These are phyloP conservation scores for Amphipoea oculea DNA, from an alignment of 2,888 invertebrate species.

Conservation along the genomic window DNA sequence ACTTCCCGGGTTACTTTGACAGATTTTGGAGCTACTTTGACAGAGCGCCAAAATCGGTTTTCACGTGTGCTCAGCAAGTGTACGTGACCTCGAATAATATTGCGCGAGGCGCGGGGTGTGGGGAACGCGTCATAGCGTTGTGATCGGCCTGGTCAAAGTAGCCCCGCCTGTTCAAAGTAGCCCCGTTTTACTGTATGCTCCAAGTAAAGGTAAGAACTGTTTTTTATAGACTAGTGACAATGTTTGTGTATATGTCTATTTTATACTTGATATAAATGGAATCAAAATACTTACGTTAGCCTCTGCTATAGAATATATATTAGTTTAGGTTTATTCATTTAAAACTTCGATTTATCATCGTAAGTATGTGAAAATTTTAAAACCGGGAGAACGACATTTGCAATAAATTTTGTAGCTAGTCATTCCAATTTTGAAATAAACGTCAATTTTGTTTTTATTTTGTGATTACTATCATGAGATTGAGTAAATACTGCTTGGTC, in stretches of 20 bases:
- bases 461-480: neutral
- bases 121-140: too few species aligned
- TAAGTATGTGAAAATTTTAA: conserved; percentile 52
- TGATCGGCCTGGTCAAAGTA: too few species aligned
- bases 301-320: neutral
- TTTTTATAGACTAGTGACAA: too few species aligned
- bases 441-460: conserved; percentile 42
- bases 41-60: too few species aligned
- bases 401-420: conserved; percentile 68
- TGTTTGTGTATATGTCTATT: too few species aligned
- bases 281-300: conserved; percentile 43
- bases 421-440: conserved; percentile 74
- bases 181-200: neutral
- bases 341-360: conserved; percentile 55
- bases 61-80: too few species aligned
- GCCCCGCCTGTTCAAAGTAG: too few species aligned
- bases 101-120: too few species aligned
- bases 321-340: conserved; percentile 24
- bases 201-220: neutral
- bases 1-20: too few species aligned
- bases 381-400: conserved; percentile 64
- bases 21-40: too few species aligned
- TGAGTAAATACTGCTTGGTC: conserved; percentile 15
- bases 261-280: neutral
- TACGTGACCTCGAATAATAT: too few species aligned